Evolutionary conservation across 2,797 vertebrate species (phyloP).

Genomic region (Acanthiza pusilla): DNA sequence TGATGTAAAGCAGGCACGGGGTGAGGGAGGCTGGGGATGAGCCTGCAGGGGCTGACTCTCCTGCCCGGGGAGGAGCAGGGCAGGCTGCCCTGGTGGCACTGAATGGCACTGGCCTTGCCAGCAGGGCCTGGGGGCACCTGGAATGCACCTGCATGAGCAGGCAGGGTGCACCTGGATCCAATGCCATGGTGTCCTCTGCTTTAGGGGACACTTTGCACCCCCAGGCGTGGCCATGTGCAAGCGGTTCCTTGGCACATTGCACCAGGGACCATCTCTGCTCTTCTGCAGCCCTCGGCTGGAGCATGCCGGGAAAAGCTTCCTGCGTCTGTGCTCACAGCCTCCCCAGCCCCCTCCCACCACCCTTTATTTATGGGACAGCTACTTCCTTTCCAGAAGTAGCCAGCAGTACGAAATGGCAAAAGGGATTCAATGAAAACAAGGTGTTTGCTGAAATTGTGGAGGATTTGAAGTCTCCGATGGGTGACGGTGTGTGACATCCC

Average conservation of each 20-base stretch:
- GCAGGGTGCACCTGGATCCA: neutral
- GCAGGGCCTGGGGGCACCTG: fast-evolving
- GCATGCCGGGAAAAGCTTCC: neutral
- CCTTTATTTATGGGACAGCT: conserved; percentile 68
- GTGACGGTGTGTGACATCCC: neutral
- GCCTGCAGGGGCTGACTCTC: fast-evolving
- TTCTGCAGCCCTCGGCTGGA: neutral
- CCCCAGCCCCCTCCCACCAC: conserved; percentile 23
- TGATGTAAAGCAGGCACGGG: neutral
- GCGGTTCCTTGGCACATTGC: fast-evolving
- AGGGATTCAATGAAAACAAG: conserved; percentile 12
- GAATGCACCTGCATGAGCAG: fast-evolving
- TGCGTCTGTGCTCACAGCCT: neutral
- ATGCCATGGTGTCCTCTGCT: fast-evolving
- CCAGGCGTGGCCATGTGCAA: fast-evolving
- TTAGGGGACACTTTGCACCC: neutral
- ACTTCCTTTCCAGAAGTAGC: conserved; percentile 58
- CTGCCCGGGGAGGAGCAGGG: fast-evolving
- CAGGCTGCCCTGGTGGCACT: neutral
- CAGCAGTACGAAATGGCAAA: conserved; percentile 13
- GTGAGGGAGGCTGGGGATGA: neutral
- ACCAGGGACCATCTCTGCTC: fast-evolving
- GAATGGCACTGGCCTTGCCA: fast-evolving
- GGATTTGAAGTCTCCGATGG: neutral
- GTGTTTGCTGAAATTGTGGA: neutral